Conservation (phyloP, 2,888 invertebrate species). For the Tetanocera ferruginea region DNA sequence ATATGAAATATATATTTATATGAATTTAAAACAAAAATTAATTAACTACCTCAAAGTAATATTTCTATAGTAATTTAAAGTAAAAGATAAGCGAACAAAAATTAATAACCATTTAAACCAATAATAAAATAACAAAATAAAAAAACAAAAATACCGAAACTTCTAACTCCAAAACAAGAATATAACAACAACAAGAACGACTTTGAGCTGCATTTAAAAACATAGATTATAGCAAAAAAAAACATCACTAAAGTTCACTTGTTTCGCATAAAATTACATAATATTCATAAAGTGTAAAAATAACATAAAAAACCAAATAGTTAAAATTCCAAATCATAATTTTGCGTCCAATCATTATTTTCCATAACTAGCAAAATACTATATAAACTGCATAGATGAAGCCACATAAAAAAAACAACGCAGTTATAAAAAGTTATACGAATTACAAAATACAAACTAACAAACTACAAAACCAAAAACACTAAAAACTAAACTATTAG, state of each 20-base stretch:
- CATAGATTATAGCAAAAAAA: constrained; percentile 44
- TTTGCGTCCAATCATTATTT: constrained; percentile 36
- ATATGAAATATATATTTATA: constrained; percentile 49
- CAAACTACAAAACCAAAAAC: constrained; percentile 1
- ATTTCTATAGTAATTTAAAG: constrained; percentile 59
- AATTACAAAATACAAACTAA: not conserved
- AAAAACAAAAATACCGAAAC: constrained; percentile 34
- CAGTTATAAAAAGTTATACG: not conserved
- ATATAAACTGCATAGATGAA: not conserved
- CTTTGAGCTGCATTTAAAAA: constrained; percentile 62
- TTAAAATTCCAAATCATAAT: constrained; percentile 45
- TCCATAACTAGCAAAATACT: constrained; percentile 7
- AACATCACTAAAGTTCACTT: constrained; percentile 4
- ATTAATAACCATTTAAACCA: constrained; percentile 36
- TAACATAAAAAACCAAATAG: constrained; percentile 16
- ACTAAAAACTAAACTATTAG: not conserved
- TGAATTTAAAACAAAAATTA: constrained; percentile 39
- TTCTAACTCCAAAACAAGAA: not conserved
- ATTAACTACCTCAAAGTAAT: constrained; percentile 66
- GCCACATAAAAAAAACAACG: not conserved
- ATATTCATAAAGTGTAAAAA: constrained; percentile 14
- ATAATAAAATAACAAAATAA: constrained; percentile 41
- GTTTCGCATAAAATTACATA: not conserved
- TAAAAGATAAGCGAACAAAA: constrained; percentile 46
- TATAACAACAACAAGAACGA: constrained; percentile 43